Conservation (phyloP, 2,888 invertebrate species). For the Dicyrtomina minuta region DNA sequence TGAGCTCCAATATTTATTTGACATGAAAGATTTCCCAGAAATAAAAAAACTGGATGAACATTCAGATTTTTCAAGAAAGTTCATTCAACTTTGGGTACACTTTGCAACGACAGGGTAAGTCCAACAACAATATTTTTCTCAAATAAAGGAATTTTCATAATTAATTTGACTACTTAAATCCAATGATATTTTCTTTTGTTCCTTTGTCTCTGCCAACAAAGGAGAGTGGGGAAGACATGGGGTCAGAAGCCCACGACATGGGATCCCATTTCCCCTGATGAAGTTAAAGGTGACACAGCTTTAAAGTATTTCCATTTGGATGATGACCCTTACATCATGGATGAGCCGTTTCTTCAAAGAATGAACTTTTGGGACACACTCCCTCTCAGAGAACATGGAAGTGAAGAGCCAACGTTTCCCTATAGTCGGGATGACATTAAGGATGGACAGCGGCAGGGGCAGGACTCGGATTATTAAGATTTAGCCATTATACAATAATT, state of each 20-base stretch:
- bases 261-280: slow-evolving; percentile 43
- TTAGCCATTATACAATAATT: background rate
- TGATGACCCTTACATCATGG: slow-evolving; percentile 38
- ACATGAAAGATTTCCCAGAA: slow-evolving; percentile 40
- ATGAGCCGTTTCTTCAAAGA: slow-evolving; percentile 48
- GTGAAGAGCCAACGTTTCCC: slow-evolving; percentile 38
- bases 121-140: background rate
- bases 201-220: slow-evolving; percentile 25
- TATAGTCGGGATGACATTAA: slow-evolving; percentile 33
- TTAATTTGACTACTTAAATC: slow-evolving; percentile 3
- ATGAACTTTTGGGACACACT: slow-evolving; percentile 53
- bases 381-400: slow-evolving; percentile 48
- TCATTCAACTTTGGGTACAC: slow-evolving; percentile 47
- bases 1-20: slow-evolving; percentile 51
- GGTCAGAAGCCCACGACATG: slow-evolving; percentile 36
- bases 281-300: slow-evolving; percentile 50
- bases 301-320: slow-evolving; percentile 48
- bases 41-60: slow-evolving; percentile 31
- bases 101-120: slow-evolving; percentile 50
- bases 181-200: background rate
- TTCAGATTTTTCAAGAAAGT: slow-evolving; percentile 43
- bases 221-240: slow-evolving; percentile 46
- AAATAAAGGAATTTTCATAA: no score
- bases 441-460: background rate
- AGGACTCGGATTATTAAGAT: slow-evolving; percentile 1